Evolutionary conservation across 2,113 vertebrate species (phyloP).

Genomic region (Trematocara macrostoma): DNA sequence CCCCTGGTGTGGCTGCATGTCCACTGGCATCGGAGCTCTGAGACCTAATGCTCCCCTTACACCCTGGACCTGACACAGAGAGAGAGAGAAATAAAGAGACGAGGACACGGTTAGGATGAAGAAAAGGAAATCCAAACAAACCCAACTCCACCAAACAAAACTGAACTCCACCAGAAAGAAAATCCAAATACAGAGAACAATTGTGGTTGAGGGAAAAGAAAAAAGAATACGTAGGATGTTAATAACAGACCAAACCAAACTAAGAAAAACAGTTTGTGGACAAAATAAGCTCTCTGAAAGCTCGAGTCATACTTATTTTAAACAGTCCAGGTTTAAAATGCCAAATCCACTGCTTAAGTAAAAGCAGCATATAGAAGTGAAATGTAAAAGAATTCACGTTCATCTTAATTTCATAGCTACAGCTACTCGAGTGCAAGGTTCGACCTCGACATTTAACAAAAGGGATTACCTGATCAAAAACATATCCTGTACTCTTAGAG

Average conservation of each 20-base stretch:
- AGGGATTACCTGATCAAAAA: neutral
- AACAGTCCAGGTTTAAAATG: neutral
- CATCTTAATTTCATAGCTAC: neutral
- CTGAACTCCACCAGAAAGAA: conserved; percentile 19
- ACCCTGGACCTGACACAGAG: conserved; percentile 49
- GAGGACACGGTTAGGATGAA: conserved; percentile 9
- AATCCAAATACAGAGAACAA: conserved; percentile 47
- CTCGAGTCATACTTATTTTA: conserved; percentile 36
- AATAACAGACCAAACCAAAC: conserved; percentile 50
- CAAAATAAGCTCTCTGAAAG: conserved; percentile 13
- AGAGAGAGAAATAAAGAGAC: conserved; percentile 18
- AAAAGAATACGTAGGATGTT: conserved; percentile 24
- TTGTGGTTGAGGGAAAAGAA: conserved; percentile 15
- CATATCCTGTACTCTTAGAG: neutral
- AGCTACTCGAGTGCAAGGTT: neutral
- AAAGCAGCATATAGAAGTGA: neutral
- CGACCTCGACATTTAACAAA: neutral
- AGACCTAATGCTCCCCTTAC: conserved; percentile 58
- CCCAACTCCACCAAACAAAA: conserved; percentile 14
- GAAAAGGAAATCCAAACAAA: conserved; percentile 40
- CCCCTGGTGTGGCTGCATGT: conserved; percentile 80
- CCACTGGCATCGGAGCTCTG: conserved; percentile 75
- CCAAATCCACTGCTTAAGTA: neutral
- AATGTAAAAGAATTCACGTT: neutral
- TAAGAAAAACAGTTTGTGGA: conserved; percentile 22